Evolutionary conservation across 2,888 invertebrate genomes (phyloP).

Genomic region (Eledone cirrhosa): DNA sequence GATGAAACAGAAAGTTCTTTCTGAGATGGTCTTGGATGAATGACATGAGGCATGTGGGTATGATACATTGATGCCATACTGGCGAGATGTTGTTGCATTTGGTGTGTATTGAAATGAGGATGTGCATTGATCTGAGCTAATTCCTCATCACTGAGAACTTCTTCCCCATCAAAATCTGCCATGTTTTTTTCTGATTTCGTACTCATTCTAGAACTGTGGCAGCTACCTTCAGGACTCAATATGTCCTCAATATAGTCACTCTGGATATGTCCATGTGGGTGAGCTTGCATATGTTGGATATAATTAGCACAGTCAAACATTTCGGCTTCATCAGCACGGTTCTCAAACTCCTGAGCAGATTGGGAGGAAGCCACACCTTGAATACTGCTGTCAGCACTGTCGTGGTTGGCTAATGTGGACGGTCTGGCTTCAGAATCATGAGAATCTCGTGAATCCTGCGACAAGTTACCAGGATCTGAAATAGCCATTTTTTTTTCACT

Average conservation of each 20-base stretch:
- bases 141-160: constrained; percentile 63
- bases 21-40: constrained; percentile 46
- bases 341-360: constrained; percentile 28
- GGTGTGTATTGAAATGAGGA: constrained; percentile 53
- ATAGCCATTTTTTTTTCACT: constrained; percentile 30
- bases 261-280: constrained; percentile 36
- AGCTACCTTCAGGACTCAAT: constrained; percentile 75
- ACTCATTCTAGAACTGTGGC: constrained; percentile 86
- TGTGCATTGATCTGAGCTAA: constrained; percentile 61
- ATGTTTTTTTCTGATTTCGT: constrained; percentile 94
- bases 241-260: constrained; percentile 76
- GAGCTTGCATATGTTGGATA: constrained; percentile 36
- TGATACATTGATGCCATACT: constrained; percentile 66
- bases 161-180: constrained; percentile 87
- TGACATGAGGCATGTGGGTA: constrained; percentile 56
- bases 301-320: constrained; percentile 46
- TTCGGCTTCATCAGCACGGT: constrained; percentile 40
- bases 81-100: constrained; percentile 63
- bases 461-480: constrained; percentile 31
- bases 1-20: constrained; percentile 38
- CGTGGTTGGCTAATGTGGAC: constrained; percentile 18
- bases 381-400: constrained; percentile 29
- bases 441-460: constrained; percentile 31
- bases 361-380: constrained; percentile 17
- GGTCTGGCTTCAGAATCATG: constrained; percentile 29